These are phyloP conservation scores for Thripadectes ignobilis DNA, from an alignment of 2,797 vertebrate genomes.

Conservation along the genomic window DNA sequence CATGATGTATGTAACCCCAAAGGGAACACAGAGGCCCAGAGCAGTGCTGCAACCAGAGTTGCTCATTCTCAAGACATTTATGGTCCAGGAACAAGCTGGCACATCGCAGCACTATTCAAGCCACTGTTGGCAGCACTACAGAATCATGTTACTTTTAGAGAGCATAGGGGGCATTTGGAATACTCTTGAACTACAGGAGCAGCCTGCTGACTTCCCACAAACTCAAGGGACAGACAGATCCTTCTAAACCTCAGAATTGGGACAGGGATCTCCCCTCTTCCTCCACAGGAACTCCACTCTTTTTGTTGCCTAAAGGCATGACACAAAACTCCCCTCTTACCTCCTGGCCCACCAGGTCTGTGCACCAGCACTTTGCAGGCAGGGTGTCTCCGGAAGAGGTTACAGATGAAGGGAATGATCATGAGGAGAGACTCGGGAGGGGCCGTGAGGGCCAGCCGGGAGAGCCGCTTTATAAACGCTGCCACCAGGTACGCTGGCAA, in stretches of 20 bases:
- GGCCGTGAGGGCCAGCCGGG: slow-evolving; percentile 88
- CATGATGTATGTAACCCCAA: rapidly evolving
- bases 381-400: slow-evolving; percentile 92
- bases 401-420: slow-evolving; percentile 91
- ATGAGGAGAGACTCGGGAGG: slow-evolving; percentile 88
- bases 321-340: slow-evolving; percentile 12
- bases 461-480: slow-evolving; percentile 90
- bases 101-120: not conserved
- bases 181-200: not conserved
- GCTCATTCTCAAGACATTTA: not conserved
- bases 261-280: not conserved
- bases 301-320: rapidly evolving
- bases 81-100: not conserved
- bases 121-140: not conserved
- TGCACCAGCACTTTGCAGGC: slow-evolving; percentile 88
- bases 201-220: not conserved
- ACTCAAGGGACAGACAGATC: not conserved
- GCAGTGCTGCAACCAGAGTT: not conserved
- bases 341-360: slow-evolving; percentile 76
- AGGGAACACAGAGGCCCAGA: not conserved
- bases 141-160: not conserved
- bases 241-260: not conserved
- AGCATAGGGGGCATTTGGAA: not conserved
- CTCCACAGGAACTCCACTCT: not conserved
- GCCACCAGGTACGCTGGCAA: slow-evolving; percentile 92